These are phyloP conservation scores for Epiblema foenella DNA, from an alignment of 2,888 invertebrate genomes.

Conservation along the genomic window DNA sequence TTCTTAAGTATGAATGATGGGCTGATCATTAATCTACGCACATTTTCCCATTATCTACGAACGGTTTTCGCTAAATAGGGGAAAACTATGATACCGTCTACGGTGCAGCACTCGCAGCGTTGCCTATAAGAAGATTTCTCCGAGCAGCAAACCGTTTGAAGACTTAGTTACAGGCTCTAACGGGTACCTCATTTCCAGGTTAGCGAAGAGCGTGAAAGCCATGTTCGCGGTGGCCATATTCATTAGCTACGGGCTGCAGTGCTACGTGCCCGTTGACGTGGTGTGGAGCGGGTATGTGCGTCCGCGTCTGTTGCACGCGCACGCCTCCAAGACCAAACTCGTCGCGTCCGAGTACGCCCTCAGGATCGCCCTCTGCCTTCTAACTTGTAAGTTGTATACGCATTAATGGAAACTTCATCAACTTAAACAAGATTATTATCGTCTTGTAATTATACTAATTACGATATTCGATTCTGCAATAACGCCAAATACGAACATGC, in stretches of 20 bases:
- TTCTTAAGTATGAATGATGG: no score
- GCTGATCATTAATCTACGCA: no score
- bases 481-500: no score
- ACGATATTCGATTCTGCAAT: no score
- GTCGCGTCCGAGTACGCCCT: constrained; percentile 89
- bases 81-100: background rate
- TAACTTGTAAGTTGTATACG: constrained; percentile 90
- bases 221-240: constrained; percentile 92
- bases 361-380: constrained; percentile 89
- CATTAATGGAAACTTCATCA: background rate
- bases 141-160: background rate
- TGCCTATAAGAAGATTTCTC: background rate
- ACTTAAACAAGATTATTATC: no score
- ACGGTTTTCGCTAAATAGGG: no score
- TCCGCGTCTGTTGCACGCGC: constrained; percentile 61
- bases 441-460: no score
- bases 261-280: constrained; percentile 97
- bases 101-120: background rate
- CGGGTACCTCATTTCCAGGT: constrained; percentile 69
- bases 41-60: no score
- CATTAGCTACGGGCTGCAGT: constrained; percentile 96
- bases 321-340: constrained; percentile 62
- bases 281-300: constrained; percentile 91
- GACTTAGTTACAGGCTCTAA: background rate
- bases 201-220: constrained; percentile 88